phyloP scores from a whole-genome alignment of 2,797 vertebrate species.

The Orestias chungarensis region DNA sequence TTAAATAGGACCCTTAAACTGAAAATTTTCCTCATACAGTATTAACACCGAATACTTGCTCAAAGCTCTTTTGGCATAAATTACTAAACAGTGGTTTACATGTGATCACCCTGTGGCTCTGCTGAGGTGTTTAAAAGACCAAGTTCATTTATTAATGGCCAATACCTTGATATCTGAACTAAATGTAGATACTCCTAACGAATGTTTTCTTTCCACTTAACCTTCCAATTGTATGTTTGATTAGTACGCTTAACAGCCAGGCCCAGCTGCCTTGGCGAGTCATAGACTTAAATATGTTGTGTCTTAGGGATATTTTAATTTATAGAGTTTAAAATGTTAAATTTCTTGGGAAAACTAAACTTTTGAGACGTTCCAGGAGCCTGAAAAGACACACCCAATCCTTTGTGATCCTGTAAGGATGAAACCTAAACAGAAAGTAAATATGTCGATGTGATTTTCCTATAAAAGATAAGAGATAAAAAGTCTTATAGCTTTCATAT shows the following conservation, averaged over 20 bases:
- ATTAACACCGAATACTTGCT: background rate
- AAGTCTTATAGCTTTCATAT: background rate
- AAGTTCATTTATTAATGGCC: background rate
- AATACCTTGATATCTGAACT: too few species aligned
- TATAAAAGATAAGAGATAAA: background rate
- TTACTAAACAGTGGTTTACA: background rate
- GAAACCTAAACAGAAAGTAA: background rate
- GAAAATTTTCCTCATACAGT: background rate
- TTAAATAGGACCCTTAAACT: background rate
- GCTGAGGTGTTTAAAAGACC: background rate
- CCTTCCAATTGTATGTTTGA: background rate
- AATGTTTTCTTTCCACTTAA: background rate
- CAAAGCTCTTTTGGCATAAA: background rate
- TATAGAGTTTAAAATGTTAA: too few species aligned
- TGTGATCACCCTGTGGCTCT: background rate
- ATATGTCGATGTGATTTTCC: background rate
- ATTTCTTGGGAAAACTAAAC: too few species aligned
- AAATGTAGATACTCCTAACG: background rate
- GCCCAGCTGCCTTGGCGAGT: too few species aligned
- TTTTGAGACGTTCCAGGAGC: too few species aligned
- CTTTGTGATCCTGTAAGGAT: background rate
- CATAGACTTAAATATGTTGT: too few species aligned
- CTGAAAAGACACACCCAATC: too few species aligned
- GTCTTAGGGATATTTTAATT: background rate
- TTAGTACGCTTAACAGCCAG: background rate